These are phyloP conservation scores for Sebastiscus tertius DNA, from an alignment of 2,797 vertebrate genomes.

Conservation along the genomic window DNA sequence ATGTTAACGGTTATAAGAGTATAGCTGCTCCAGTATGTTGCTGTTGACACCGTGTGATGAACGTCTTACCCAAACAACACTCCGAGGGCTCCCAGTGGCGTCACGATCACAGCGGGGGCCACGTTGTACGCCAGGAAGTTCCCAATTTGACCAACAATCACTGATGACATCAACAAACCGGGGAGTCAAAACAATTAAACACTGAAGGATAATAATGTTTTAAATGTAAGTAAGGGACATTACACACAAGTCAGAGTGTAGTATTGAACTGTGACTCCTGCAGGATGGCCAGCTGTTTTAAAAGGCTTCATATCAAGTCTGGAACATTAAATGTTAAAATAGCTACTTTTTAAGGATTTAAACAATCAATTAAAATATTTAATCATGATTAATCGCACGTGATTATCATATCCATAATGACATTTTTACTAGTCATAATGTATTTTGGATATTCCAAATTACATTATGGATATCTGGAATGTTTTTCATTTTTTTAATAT, in stretches of 20 bases:
- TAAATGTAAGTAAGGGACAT: not conserved
- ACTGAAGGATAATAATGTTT: too few species aligned
- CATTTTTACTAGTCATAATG: too few species aligned
- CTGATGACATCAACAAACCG: constrained; percentile 71
- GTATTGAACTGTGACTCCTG: not conserved
- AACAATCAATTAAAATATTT: too few species aligned
- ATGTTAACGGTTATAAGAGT: too few species aligned
- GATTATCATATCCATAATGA: too few species aligned
- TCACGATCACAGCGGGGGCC: constrained; percentile 94
- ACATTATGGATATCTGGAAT: too few species aligned
- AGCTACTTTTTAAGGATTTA: not conserved
- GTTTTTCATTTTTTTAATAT: too few species aligned
- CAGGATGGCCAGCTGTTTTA: not conserved
- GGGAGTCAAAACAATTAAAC: not conserved
- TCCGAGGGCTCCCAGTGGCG: constrained; percentile 95
- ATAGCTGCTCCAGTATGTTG: not conserved
- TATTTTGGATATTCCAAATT: too few species aligned
- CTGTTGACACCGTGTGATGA: not conserved
- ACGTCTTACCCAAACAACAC: constrained; percentile 93
- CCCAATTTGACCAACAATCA: constrained; percentile 95
- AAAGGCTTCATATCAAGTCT: not conserved
- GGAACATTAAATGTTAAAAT: not conserved
- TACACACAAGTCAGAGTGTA: not conserved
- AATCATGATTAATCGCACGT: too few species aligned
- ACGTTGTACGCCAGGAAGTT: constrained; percentile 96